Evolutionary conservation across 2,888 invertebrate genomes (phyloP), one percentile per base, ranked within the genome.

Genomic region (Drosophila tripunctata): DNA sequence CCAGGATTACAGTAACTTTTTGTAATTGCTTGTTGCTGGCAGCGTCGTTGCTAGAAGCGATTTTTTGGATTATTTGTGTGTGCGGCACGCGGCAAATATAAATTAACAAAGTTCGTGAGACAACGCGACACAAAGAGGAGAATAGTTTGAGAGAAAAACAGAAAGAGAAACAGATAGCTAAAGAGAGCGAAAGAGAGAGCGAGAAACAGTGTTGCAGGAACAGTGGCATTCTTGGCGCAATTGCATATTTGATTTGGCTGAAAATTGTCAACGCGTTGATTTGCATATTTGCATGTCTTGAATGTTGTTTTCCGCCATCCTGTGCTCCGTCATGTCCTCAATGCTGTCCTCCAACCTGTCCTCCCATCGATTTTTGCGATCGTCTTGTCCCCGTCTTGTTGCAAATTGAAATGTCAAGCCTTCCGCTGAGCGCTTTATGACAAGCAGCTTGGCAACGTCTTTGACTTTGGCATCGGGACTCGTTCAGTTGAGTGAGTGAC

Each of bases 1-100:
- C 40, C 21, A 60, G 75, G 81, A 82, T 82, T 85, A 82, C 75
- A 82, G 81, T 85, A 82, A 85, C 85, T 70, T 82, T 86, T 86
- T 85, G 81, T 89, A 89, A 90, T 89, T 90, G 90, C 90, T 87
- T 88, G 85, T 88, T 75, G 75, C 75, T 80, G 77, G 67, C 76
- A 62, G 73, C 60, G 52, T 48, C 63, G 70, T 65, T 68, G 69
- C 83, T 56, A 54, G 52, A 64, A 67, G 78, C 83, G 78, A 76
- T 81, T 78, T 65, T 33, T 71, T 52, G 66, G 69, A 73, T 73
- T 73, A 70, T 70, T 74, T 75, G 55, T 78, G 62, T 68, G 63
- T 36, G 55, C 64, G 83, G 83, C 83, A 84, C 83, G 83, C 86
- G 83, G 83, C 83, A 74, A 75, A 84, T 79, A 84, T 86, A 86